Conservation (phyloP, 1,140 invertebrate genomes). For the Chlorops oryzae region DNA sequence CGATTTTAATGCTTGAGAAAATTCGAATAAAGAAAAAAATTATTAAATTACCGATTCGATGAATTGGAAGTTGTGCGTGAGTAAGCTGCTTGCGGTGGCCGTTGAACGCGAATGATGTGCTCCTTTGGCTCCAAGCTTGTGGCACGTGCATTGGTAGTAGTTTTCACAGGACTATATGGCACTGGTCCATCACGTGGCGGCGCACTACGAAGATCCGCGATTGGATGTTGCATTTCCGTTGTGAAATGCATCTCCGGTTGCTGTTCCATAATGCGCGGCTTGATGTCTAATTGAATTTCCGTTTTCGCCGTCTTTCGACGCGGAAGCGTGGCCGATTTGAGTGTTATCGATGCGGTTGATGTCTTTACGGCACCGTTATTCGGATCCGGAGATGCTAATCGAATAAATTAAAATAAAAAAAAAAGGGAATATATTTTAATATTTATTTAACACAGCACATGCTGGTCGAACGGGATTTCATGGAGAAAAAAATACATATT, state of each 20-base stretch:
- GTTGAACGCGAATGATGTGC: conserved; percentile 60
- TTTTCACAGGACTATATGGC: conserved; percentile 41
- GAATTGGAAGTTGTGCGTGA: conserved; percentile 39
- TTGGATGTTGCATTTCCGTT: conserved; percentile 47
- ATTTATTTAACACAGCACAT: too few relatives aligned
- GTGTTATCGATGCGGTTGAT: conserved; percentile 56
- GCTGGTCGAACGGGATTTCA: too few relatives aligned
- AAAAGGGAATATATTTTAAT: too few relatives aligned
- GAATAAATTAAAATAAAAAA: too few relatives aligned
- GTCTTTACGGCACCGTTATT: conserved; percentile 51
- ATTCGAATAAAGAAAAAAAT: conserved; percentile 10
- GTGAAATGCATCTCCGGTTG: conserved; percentile 39
- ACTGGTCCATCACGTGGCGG: conserved; percentile 43
- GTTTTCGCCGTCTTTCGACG: conserved; percentile 60
- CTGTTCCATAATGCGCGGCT: conserved; percentile 38
- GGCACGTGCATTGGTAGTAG: conserved; percentile 34
- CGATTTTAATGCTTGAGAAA: conserved; percentile 3
- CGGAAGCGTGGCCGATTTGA: conserved; percentile 62
- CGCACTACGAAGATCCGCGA: conserved; percentile 46
- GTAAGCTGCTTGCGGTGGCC: conserved; percentile 47
- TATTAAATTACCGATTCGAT: conserved; percentile 27
- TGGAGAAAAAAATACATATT: too few relatives aligned
- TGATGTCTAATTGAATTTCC: conserved; percentile 56
- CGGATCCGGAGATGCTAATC: too few relatives aligned
- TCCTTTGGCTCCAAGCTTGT: conserved; percentile 51